Conservation (phyloP, 2,113 vertebrate genomes). For the Panthera uncia region DNA sequence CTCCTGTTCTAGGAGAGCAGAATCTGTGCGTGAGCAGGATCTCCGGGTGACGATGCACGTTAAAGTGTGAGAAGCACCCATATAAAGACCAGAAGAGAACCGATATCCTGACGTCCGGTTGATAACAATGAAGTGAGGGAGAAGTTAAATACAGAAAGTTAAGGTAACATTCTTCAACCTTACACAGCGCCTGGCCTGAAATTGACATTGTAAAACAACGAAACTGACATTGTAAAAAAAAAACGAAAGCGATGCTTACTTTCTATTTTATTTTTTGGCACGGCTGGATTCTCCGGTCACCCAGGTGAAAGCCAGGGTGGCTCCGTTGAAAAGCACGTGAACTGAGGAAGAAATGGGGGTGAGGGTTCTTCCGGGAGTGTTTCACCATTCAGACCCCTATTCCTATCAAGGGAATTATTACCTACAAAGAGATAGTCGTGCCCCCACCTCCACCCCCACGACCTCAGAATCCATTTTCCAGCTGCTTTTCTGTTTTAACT, state of each 20-base stretch:
- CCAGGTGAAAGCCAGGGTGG: background rate
- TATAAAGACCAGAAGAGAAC: background rate
- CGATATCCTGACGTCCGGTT: background rate
- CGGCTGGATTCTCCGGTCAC: background rate
- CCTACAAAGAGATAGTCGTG: background rate
- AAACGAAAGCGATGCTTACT: background rate
- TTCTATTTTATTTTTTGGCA: background rate
- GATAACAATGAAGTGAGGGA: background rate
- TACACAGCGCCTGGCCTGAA: background rate
- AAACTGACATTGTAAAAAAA: background rate
- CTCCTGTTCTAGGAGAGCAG: background rate
- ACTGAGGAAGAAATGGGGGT: background rate
- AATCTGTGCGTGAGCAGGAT: background rate
- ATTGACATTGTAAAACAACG: background rate
- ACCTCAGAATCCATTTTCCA: background rate
- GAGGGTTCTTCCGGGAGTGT: accelerated
- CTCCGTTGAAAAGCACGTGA: background rate
- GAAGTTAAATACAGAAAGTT: background rate
- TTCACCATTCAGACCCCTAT: background rate
- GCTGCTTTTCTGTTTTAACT: background rate
- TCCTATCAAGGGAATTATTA: background rate
- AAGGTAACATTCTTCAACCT: background rate
- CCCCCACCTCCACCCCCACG: background rate
- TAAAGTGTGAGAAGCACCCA: background rate
- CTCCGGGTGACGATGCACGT: background rate